Evolutionary conservation across 2,888 invertebrate species (phyloP).

Genomic region (Acholoe squamosa): DNA sequence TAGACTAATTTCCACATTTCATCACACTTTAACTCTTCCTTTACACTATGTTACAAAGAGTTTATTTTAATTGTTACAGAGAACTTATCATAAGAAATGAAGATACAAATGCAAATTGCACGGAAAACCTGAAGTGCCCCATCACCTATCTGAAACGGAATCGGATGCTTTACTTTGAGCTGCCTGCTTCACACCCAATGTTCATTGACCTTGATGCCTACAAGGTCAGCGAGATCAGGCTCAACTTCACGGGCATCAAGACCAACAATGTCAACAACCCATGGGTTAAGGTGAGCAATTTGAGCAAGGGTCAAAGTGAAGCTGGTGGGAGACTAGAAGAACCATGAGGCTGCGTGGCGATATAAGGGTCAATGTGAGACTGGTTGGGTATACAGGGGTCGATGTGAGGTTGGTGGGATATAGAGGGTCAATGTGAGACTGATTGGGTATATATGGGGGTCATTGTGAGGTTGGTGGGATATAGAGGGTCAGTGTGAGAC

Average conservation of each 20-base stretch:
- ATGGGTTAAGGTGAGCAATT: constrained; percentile 29
- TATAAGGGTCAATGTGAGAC: constrained; percentile 30
- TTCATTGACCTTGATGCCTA: constrained; percentile 49
- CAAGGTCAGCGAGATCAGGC: constrained; percentile 47
- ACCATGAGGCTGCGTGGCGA: too few species aligned
- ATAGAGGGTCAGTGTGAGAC: too few species aligned
- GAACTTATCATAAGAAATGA: neutral
- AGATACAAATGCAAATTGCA: neutral
- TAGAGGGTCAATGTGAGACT: too few species aligned
- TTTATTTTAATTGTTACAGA: neutral
- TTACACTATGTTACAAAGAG: too few species aligned
- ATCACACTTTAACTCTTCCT: too few species aligned
- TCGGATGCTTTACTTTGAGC: constrained; percentile 5
- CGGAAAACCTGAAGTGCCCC: neutral
- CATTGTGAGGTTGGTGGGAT: too few species aligned
- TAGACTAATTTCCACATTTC: too few species aligned
- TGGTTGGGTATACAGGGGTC: neutral
- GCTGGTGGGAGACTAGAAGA: too few species aligned
- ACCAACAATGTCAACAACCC: constrained; percentile 38
- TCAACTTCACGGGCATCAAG: constrained; percentile 19
- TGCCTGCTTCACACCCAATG: neutral
- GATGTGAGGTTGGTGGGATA: too few species aligned
- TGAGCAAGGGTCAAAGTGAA: neutral
- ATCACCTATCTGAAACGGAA: constrained; percentile 32
- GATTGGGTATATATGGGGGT: too few species aligned